Evolutionary conservation across 2,888 invertebrate genomes (phyloP).

Genomic region (Lepidochitona cinerea): DNA sequence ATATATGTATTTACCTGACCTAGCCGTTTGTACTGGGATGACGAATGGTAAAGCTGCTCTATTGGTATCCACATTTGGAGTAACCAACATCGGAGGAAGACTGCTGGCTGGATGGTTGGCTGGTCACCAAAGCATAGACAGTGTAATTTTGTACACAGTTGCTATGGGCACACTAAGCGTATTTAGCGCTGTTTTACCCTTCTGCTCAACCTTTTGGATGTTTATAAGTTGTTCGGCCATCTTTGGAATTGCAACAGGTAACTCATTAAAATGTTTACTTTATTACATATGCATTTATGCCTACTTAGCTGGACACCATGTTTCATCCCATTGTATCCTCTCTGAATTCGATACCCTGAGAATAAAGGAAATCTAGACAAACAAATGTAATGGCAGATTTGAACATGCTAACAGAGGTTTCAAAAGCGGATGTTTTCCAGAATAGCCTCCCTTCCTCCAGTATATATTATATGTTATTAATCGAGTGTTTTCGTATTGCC

Average conservation of each 20-base stretch:
- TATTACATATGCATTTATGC: too few species aligned
- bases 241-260: slow-evolving; percentile 67
- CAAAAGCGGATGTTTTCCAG: too few species aligned
- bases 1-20: slow-evolving; percentile 58
- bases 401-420: too few species aligned
- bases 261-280: too few species aligned
- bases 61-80: slow-evolving; percentile 61
- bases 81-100: slow-evolving; percentile 57
- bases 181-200: slow-evolving; percentile 49
- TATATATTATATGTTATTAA: too few species aligned
- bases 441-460: too few species aligned
- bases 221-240: slow-evolving; percentile 45
- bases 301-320: too few species aligned
- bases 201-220: slow-evolving; percentile 41
- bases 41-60: slow-evolving; percentile 47
- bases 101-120: slow-evolving; percentile 52
- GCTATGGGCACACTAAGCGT: slow-evolving; percentile 48
- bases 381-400: too few species aligned
- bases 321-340: too few species aligned
- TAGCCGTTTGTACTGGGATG: slow-evolving; percentile 50
- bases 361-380: too few species aligned
- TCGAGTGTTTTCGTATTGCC: too few species aligned
- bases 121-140: slow-evolving; percentile 45
- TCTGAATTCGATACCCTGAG: too few species aligned
- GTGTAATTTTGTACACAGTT: slow-evolving; percentile 48